Percentiles rank a stretch among this genome's conserved stretches.
Conservation (phyloP, 2,888 invertebrate genomes). For the Ctena decussata region DNA sequence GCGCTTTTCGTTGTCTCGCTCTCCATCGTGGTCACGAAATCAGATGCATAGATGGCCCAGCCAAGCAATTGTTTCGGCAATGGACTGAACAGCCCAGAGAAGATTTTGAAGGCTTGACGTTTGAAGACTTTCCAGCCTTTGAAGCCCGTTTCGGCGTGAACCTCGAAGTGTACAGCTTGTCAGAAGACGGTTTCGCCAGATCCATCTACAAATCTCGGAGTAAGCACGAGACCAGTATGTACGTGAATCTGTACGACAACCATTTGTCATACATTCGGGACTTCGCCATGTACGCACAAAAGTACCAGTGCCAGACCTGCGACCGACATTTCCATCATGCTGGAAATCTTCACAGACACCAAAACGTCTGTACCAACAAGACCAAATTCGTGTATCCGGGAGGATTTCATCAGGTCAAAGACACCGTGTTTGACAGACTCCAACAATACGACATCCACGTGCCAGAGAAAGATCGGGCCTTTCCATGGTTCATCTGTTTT, state of each 20-base stretch:
- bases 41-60: slow-evolving; percentile 21
- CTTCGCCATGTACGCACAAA: background rate
- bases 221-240: background rate
- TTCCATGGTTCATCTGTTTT: slow-evolving; percentile 45
- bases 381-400: slow-evolving; percentile 37
- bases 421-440: slow-evolving; percentile 35
- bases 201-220: slow-evolving; percentile 18
- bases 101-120: slow-evolving; percentile 4
- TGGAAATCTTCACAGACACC: background rate
- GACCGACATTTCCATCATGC: slow-evolving; percentile 31
- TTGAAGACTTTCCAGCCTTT: background rate
- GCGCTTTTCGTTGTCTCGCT: slow-evolving; percentile 52
- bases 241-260: slow-evolving; percentile 25
- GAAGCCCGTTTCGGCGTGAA: background rate
- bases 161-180: too few relatives aligned
- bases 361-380: slow-evolving; percentile 16
- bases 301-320: slow-evolving; percentile 16
- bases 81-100: slow-evolving; percentile 2
- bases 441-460: slow-evolving; percentile 28
- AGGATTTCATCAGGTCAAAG: slow-evolving; percentile 27
- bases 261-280: slow-evolving; percentile 8
- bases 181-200: background rate
- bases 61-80: slow-evolving; percentile 16
- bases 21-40: slow-evolving; percentile 35
- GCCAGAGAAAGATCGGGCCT: slow-evolving; percentile 23